Percentiles rank a stretch among this genome's conserved stretches.
Evolutionary conservation across 2,113 vertebrate genomes (phyloP).

Genomic region (Austrofundulus limnaeus): DNA sequence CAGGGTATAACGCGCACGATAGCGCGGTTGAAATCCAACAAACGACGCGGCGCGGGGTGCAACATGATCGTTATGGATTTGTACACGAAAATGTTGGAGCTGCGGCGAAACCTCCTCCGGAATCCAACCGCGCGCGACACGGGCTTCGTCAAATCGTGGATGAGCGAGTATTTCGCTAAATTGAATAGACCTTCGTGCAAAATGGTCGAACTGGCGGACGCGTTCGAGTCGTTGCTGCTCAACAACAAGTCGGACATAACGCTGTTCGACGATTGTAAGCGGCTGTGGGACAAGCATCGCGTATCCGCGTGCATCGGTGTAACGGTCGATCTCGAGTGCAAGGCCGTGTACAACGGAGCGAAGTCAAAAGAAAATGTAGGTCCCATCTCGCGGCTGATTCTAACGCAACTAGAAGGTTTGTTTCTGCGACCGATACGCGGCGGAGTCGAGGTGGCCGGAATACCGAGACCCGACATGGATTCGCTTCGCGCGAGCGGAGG

Average conservation of each 20-base stretch:
- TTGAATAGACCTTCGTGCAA: neutral
- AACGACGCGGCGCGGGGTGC: neutral
- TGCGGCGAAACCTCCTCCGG: neutral
- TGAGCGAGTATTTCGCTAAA: neutral
- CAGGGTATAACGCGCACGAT: constrained; percentile 6
- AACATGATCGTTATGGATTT: constrained; percentile 32
- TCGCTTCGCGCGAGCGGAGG: fast-evolving
- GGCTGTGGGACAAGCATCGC: neutral
- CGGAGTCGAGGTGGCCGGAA: neutral
- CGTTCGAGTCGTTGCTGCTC: neutral
- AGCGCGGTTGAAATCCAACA: neutral
- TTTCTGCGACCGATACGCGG: neutral
- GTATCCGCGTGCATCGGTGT: neutral
- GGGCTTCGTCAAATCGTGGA: neutral
- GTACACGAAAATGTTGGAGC: fast-evolving
- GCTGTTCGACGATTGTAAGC: neutral
- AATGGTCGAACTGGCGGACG: fast-evolving
- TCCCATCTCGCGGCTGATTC: neutral
- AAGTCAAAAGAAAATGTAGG: fast-evolving
- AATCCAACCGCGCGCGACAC: too few relatives aligned
- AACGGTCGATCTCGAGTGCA: neutral
- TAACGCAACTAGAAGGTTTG: neutral
- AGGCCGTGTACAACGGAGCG: constrained; percentile 3
- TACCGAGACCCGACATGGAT: neutral
- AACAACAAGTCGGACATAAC: neutral